Evolutionary conservation across 2,888 invertebrate genomes (phyloP).

Genomic region (Panopea generosa): DNA sequence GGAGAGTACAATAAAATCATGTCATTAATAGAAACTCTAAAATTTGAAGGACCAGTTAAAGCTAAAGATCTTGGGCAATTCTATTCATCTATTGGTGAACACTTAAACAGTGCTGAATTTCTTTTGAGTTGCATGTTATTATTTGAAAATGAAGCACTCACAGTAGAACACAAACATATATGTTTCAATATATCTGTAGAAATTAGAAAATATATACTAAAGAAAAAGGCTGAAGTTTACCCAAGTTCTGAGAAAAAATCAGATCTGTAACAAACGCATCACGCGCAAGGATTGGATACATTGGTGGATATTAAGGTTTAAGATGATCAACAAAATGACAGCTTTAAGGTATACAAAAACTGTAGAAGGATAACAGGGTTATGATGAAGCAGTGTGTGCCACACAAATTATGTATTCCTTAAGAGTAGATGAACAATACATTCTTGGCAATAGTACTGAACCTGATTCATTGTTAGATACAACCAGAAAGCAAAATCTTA

Average conservation of each 20-base stretch:
- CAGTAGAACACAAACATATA: constrained; percentile 24
- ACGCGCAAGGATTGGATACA: constrained; percentile 45
- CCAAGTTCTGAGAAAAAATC: constrained; percentile 6
- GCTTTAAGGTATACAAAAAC: constrained; percentile 23
- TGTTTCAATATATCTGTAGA: constrained; percentile 30
- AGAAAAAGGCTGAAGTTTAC: constrained; percentile 12
- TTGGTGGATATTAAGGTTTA: constrained; percentile 46
- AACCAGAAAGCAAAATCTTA: constrained; percentile 37
- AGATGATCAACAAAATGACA: constrained; percentile 24
- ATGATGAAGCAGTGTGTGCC: constrained; percentile 35
- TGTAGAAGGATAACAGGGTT: constrained; percentile 6
- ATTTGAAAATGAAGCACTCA: constrained; percentile 34
- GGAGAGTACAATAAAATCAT: constrained; percentile 13
- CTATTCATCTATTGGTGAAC: constrained; percentile 15
- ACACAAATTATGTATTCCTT: constrained; percentile 27
- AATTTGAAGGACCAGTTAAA: constrained; percentile 21
- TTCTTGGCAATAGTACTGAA: constrained; percentile 24
- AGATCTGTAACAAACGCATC: constrained; percentile 45
- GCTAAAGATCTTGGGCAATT: constrained; percentile 25
- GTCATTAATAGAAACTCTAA: constrained; percentile 5
- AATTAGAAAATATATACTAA: constrained; percentile 26
- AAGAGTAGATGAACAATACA: constrained; percentile 40
- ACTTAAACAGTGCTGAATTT: constrained; percentile 30
- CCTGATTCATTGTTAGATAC: constrained; percentile 46
- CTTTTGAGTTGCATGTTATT: constrained; percentile 19